phyloP scores from a whole-genome alignment of 2,113 vertebrate species.

The Salminus brasiliensis region DNA sequence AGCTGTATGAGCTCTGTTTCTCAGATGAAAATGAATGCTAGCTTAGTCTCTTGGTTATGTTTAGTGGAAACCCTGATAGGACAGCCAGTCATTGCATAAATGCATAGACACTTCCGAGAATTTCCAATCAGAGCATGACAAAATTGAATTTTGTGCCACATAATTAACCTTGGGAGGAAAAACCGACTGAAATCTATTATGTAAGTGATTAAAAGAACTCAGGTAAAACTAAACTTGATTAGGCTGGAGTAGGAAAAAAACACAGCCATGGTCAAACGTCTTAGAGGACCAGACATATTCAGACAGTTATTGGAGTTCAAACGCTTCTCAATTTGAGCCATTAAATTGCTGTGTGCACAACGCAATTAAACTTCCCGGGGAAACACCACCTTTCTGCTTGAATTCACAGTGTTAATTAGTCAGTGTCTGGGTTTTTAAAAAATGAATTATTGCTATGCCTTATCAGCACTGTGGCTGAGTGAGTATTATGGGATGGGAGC shows the following conservation, averaged over 20 bases:
- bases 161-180: slow-evolving; percentile 77
- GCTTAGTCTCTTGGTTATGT: not conserved
- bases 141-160: slow-evolving; percentile 75
- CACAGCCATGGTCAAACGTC: slow-evolving; percentile 58
- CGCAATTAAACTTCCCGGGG: slow-evolving; percentile 68
- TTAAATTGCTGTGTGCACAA: slow-evolving; percentile 70
- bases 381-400: slow-evolving; percentile 74
- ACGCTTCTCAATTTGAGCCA: slow-evolving; percentile 71
- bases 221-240: slow-evolving; percentile 78
- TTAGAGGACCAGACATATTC: slow-evolving; percentile 65
- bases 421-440: slow-evolving; percentile 67
- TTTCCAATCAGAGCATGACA: slow-evolving; percentile 71
- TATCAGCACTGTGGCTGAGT: slow-evolving; percentile 74
- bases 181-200: slow-evolving; percentile 73
- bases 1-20: not conserved
- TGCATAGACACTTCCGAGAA: slow-evolving; percentile 22
- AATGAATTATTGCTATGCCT: slow-evolving; percentile 67
- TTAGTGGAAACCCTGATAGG: not conserved
- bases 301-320: slow-evolving; percentile 66
- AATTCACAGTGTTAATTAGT: slow-evolving; percentile 80
- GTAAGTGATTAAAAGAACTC: slow-evolving; percentile 78
- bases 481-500: slow-evolving; percentile 65
- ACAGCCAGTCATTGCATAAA: slow-evolving; percentile 1
- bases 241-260: slow-evolving; percentile 48
- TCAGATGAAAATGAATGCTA: not conserved